A percentile compares a stretch with the other conserved stretches of the same genome.
Conservation (phyloP, 2,113 vertebrate genomes). For the Oreocharis arfaki region DNA sequence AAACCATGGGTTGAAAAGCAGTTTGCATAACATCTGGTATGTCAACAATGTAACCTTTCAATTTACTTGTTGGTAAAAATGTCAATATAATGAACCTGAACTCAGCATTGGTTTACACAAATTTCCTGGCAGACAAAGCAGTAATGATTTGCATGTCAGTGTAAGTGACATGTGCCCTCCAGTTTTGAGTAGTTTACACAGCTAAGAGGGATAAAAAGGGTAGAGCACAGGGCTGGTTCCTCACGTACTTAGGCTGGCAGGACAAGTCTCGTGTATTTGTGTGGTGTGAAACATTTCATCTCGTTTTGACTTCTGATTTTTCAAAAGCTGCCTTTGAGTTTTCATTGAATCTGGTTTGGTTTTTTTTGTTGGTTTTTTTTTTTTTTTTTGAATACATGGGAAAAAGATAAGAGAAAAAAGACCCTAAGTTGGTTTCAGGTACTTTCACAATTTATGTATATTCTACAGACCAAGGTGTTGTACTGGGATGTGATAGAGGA, state of each 20-base stretch:
- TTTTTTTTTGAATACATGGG: background rate
- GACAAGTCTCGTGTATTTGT: background rate
- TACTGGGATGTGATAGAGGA: background rate
- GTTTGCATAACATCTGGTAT: constrained; percentile 57
- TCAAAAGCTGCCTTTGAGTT: background rate
- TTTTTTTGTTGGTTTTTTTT: background rate
- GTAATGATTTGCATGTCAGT: constrained; percentile 58
- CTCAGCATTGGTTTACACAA: constrained; percentile 47
- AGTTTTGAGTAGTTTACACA: constrained; percentile 43
- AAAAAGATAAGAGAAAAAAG: background rate
- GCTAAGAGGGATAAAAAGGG: constrained; percentile 7
- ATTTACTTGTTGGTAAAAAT: constrained; percentile 53
- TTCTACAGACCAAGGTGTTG: background rate
- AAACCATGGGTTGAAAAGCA: constrained; percentile 30
- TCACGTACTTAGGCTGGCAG: background rate
- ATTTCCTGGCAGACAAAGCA: constrained; percentile 64
- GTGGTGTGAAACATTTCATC: background rate
- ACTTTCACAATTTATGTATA: background rate
- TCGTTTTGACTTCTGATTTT: background rate
- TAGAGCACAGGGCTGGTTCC: background rate
- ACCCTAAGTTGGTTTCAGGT: background rate
- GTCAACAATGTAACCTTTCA: constrained; percentile 51
- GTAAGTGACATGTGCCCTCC: constrained; percentile 38
- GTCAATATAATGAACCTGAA: constrained; percentile 55
- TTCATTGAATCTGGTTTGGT: background rate